These are phyloP conservation scores for Xiphophorus maculatus DNA, from an alignment of 2,113 vertebrate species.

Conservation along the genomic window DNA sequence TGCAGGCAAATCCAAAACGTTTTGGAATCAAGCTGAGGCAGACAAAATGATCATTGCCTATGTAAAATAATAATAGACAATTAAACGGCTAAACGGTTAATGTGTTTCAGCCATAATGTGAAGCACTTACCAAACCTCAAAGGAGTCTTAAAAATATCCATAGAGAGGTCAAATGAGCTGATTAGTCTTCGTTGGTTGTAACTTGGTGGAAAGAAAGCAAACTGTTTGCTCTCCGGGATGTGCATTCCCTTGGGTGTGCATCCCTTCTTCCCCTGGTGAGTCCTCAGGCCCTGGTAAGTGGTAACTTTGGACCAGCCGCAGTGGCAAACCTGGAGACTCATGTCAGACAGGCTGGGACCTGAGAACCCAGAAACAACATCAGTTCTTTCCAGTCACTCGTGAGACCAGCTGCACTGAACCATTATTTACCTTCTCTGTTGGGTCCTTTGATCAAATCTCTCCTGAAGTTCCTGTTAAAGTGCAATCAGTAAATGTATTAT, in stretches of 20 bases:
- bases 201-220: background rate
- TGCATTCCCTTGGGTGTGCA: background rate
- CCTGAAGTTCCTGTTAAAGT: no score
- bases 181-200: no score
- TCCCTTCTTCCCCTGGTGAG: constrained; percentile 55
- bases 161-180: background rate
- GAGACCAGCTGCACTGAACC: background rate
- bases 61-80: no score
- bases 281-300: constrained; percentile 42
- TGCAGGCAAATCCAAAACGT: no score
- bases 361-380: background rate
- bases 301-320: constrained; percentile 48
- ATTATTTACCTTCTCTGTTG: background rate
- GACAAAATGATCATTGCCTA: no score
- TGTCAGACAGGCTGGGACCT: background rate
- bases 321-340: constrained; percentile 32
- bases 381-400: background rate
- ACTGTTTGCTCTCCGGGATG: background rate
- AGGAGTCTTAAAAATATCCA: background rate
- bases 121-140: background rate
- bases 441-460: no score
- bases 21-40: no score
- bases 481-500: no score
- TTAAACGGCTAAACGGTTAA: no score
- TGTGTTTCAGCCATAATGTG: background rate